Evolutionary conservation across 2,888 invertebrate species (phyloP), one percentile per base, ranked within the genome.

Genomic region (Pyrocoelia pectoralis): DNA sequence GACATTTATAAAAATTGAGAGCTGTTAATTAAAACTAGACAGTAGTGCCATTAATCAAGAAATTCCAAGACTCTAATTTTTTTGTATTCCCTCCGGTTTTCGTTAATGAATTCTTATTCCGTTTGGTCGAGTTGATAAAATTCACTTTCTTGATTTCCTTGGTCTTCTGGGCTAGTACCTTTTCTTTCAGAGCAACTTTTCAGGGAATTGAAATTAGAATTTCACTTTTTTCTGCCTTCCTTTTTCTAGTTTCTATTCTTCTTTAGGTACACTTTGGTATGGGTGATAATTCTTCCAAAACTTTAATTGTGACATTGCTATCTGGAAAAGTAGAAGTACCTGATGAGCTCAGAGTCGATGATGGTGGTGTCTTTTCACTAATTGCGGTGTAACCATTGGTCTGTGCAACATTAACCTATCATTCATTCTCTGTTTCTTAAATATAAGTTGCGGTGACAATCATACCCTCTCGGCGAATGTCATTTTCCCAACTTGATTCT

Each of bases 211-310:
- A 41, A 41, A 14, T 41, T 41, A 41, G 41, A 41, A 41, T 41
- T 41, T 41, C 41, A 41, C 13, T 41, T 41, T 38, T 38, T 38
- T 38, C 38, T 38, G 3, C n/a, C n/a, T n/a, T n/a, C n/a, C n/a
- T n/a, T n/a, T n/a, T n/a, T n/a, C n/a, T n/a, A n/a, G 38, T 38
- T 38, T 38, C 38, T 38, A 38, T 38, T 38, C 38, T 38, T 38
- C 38, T 38, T 38, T 38, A 2, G 10, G 38, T 38, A 38, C 38
- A n/a, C 5, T 38, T 38, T 38, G 3, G 38, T 38, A 38, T 38
- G 38, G 38, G 38, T 38, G 38, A 38, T 38, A 38, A 38, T 38
- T 38, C 12, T 38, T 38, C 38, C 38, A 38, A 38, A n/a, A 38
- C 38, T 38, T 9, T 38, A n/a, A 38, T 38, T 38, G 38, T n/a